Evolutionary conservation across 2,888 invertebrate genomes (phyloP).

Genomic region (Brachyopa scutellaris): DNA sequence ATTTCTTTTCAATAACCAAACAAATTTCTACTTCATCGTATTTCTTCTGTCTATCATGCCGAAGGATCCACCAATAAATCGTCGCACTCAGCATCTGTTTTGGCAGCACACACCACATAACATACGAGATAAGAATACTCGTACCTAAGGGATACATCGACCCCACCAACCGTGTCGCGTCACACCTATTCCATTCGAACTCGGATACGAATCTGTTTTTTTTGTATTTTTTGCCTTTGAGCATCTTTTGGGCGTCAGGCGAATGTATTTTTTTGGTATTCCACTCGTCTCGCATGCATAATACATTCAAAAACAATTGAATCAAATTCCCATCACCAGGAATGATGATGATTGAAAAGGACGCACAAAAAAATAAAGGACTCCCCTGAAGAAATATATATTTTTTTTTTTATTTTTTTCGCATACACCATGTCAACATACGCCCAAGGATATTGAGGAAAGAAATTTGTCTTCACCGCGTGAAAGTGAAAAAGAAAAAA

Average conservation of each 20-base stretch:
- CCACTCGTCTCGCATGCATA: slow-evolving; percentile 59
- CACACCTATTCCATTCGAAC: slow-evolving; percentile 54
- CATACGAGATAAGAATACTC: too few species aligned
- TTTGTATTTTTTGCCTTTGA: slow-evolving; percentile 21
- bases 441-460: slow-evolving; percentile 53
- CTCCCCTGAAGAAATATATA: slow-evolving; percentile 14
- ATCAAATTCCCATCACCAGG: slow-evolving; percentile 70
- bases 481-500: not conserved
- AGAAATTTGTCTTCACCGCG: slow-evolving; percentile 51
- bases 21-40: slow-evolving; percentile 36
- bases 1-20: slow-evolving; percentile 71
- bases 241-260: slow-evolving; percentile 27
- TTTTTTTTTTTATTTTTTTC: not conserved
- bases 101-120: slow-evolving; percentile 43
- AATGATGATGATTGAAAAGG: slow-evolving; percentile 72
- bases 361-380: slow-evolving; percentile 28
- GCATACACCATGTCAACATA: slow-evolving; percentile 41
- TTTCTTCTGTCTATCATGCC: slow-evolving; percentile 55
- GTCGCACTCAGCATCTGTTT: slow-evolving; percentile 53
- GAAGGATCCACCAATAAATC: slow-evolving; percentile 64
- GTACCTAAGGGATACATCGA: too few species aligned
- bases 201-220: slow-evolving; percentile 36
- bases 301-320: slow-evolving; percentile 71
- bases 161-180: slow-evolving; percentile 18
- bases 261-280: not conserved